A percentile compares a stretch with the other conserved stretches of the same genome.
These are phyloP conservation scores for Liolophura sinensis DNA, from an alignment of 1,140 invertebrate species.

Conservation along the genomic window DNA sequence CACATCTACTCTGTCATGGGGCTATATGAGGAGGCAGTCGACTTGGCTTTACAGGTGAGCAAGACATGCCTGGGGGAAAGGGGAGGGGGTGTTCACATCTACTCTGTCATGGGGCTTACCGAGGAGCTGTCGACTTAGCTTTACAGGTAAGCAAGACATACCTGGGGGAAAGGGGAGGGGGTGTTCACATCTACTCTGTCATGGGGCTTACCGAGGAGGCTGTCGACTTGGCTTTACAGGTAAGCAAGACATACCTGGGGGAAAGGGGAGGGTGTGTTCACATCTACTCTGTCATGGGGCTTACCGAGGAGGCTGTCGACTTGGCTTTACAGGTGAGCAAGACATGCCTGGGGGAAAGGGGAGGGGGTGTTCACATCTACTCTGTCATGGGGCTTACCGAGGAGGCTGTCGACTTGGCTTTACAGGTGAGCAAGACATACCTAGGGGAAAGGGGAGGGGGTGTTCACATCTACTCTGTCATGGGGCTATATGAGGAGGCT, in stretches of 20 bases:
- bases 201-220: slow-evolving; percentile 87
- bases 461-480: too few species aligned
- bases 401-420: slow-evolving; percentile 88
- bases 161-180: slow-evolving; percentile 9
- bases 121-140: too few species aligned
- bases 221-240: slow-evolving; percentile 82
- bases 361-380: slow-evolving; percentile 71
- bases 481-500: too few species aligned
- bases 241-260: slow-evolving; percentile 37
- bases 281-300: slow-evolving; percentile 84
- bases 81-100: slow-evolving; percentile 20
- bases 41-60: too few species aligned
- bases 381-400: slow-evolving; percentile 88
- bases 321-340: slow-evolving; percentile 75
- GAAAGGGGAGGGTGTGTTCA: slow-evolving; percentile 73
- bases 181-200: slow-evolving; percentile 84
- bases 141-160: slow-evolving; percentile 52
- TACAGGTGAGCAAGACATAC: slow-evolving; percentile 67
- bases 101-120: too few species aligned
- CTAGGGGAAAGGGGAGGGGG: too few species aligned
- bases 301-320: slow-evolving; percentile 93
- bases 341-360: too few species aligned
- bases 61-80: too few species aligned
- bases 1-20: too few species aligned
- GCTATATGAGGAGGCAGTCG: too few species aligned